These are phyloP conservation scores for Cheirogaleus medius DNA, from an alignment of 2,113 vertebrate genomes.

Conservation along the genomic window DNA sequence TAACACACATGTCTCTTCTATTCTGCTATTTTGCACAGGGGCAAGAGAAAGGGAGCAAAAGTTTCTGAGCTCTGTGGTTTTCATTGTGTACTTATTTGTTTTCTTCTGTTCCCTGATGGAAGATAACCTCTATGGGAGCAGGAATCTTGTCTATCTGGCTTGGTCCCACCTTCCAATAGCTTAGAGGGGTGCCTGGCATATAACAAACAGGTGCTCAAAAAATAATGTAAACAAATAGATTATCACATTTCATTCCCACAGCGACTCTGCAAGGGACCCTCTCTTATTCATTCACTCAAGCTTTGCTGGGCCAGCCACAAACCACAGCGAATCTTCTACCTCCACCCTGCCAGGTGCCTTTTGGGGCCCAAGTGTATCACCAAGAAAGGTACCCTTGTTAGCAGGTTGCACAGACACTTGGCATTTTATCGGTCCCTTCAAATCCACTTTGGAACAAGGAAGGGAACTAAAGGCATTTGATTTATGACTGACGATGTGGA, in stretches of 20 bases:
- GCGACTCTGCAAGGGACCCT: not conserved
- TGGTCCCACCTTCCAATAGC: not conserved
- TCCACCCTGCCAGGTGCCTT: not conserved
- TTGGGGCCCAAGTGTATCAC: not conserved
- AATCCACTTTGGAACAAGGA: not conserved
- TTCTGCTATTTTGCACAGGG: not conserved
- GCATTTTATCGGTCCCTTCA: not conserved
- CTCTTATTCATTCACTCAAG: not conserved
- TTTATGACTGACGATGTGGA: not conserved
- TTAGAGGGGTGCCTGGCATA: not conserved
- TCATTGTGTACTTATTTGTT: not conserved
- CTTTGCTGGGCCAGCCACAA: not conserved
- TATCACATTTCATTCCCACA: not conserved
- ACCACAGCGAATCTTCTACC: not conserved
- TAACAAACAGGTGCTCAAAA: not conserved
- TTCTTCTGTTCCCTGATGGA: not conserved
- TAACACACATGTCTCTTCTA: not conserved
- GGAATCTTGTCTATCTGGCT: not conserved
- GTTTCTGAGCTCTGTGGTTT: not conserved
- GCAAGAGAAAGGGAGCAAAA: not conserved
- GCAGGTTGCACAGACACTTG: not conserved
- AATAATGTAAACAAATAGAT: not conserved
- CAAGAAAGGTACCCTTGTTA: not conserved
- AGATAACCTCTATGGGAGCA: not conserved
- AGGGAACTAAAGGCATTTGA: not conserved